A percentile compares a stretch with the other conserved stretches of the same genome.
phyloP scores from a whole-genome alignment of 1,140 invertebrate genomes.

The Palaemon carinicauda region DNA sequence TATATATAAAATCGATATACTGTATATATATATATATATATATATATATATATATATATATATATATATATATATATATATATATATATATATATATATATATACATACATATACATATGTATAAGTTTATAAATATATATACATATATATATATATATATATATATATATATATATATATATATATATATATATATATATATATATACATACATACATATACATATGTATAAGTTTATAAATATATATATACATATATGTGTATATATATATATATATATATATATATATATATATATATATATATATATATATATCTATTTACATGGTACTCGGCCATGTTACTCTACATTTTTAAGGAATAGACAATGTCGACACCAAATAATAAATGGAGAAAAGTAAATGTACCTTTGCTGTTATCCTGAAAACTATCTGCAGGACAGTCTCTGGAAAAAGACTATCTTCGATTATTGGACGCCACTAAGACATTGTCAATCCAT shows the following conservation, averaged over 20 bases:
- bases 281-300: not conserved
- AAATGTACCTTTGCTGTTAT: too few relatives aligned
- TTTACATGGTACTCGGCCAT: too few relatives aligned
- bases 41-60: not conserved
- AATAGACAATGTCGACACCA: too few relatives aligned
- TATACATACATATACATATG: not conserved
- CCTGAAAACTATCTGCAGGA: too few relatives aligned
- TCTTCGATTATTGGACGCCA: too few relatives aligned
- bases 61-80: conserved; percentile 11
- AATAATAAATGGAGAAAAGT: too few relatives aligned
- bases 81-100: conserved; percentile 21
- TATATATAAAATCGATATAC: not conserved
- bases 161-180: conserved; percentile 29
- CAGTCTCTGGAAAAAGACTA: too few relatives aligned
- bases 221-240: not conserved
- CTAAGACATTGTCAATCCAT: too few relatives aligned
- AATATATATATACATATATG: not conserved
- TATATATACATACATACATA: not conserved
- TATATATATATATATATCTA: too few relatives aligned
- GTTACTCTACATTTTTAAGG: too few relatives aligned
- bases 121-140: not conserved
- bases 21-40: not conserved
- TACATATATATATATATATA: conserved; percentile 28
- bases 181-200: not conserved
- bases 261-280: conserved; percentile 3